Conservation (phyloP, 2,797 vertebrate genomes). For the Arremon aurantiirostris region DNA sequence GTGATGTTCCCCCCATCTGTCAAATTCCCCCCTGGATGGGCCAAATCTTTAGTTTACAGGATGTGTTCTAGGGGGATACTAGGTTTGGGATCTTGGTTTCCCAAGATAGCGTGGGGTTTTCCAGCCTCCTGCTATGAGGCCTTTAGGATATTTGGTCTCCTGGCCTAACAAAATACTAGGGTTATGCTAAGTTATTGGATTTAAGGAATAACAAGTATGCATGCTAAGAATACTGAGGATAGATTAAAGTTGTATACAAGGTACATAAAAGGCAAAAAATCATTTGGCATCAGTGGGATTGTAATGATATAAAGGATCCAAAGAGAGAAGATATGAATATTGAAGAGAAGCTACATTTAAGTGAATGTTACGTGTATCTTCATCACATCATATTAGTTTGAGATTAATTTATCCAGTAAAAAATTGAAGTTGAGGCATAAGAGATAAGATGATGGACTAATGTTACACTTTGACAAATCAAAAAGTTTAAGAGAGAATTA, state of each 20-base stretch:
- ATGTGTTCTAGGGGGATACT: not conserved
- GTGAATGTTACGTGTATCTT: not conserved
- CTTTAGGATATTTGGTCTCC: not conserved
- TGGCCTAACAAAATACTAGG: not conserved
- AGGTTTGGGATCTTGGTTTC: not conserved
- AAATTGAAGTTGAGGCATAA: not conserved
- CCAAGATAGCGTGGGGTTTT: not conserved
- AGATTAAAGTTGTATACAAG: not conserved
- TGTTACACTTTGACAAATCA: not conserved
- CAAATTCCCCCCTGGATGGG: not conserved
- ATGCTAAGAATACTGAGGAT: not conserved
- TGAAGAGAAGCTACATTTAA: not conserved
- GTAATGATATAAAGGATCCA: not conserved
- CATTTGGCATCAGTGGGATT: not conserved
- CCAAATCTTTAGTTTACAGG: not conserved
- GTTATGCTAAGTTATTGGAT: not conserved
- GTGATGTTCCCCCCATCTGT: rapidly evolving
- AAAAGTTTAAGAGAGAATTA: not conserved
- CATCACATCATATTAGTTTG: not conserved
- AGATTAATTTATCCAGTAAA: not conserved
- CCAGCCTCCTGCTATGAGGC: not conserved
- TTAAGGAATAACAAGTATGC: not conserved
- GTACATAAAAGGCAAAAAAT: not conserved
- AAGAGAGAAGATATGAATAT: not conserved
- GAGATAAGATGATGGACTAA: not conserved